Base-by-base conservation (phyloP, 2,797 vertebrate genomes). In the Thamnophis elegans region DNA sequence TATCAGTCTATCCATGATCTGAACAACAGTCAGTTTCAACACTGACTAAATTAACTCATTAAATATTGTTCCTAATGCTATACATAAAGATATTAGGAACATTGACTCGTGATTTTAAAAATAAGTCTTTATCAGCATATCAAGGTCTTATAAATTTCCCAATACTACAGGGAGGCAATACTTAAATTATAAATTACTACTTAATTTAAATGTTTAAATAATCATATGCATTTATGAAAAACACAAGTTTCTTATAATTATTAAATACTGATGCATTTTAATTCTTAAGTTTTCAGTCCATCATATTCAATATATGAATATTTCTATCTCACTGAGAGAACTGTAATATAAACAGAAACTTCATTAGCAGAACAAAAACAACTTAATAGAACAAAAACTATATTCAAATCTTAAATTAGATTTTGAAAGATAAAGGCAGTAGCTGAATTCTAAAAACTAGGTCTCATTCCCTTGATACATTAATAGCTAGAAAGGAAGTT, bases 401-500 rank as follows among this genome's bases (percentile, higher is more conserved):
- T 91, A 65, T 87, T 92, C 87, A 91, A 93, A 94, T 94, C 93
- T 95, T 91, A 93, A 91, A 90, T n/a, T 91, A 10, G 28, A 78
- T 42, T 85, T 28, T 87, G 62, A 92, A 89, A 42, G n/a, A 93
- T 59, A 65, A 92, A 94, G 78, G 68, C 85, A 55, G 85, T 95
- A 88, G 9, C 65, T 96, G 91, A 94, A 93, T 93, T 88, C 92
- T 51, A 88, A 93, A 56, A 96, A 96, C 95, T 96, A 92, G 96
- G 93, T 91, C 94, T 97, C 96, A 95, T 95, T 97, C 95, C 95
- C 95, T 97, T 98, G 97, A 97, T 97, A 96, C 92, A 95, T 94
- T 96, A 97, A 96, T 95, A 95, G 97, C 97, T 97, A 97, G 97
- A 96, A 98, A 97, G 98, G 97, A 97, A 96, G 94, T 95, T 96